phyloP scores from a whole-genome alignment of 2,888 invertebrate species.

The Eudemis profundana region DNA sequence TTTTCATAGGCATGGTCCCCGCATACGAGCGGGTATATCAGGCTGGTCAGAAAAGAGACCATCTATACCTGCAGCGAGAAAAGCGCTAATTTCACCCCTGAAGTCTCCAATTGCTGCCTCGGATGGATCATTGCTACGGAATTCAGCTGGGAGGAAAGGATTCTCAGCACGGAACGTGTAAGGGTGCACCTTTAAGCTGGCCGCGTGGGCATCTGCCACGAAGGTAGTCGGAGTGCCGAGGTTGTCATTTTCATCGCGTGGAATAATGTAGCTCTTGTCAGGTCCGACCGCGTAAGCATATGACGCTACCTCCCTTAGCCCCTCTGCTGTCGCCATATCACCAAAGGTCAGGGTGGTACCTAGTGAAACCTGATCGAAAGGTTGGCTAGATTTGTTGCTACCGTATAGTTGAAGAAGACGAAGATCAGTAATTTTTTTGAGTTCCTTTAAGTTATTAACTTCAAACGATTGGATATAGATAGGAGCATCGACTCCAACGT shows the following conservation, averaged over 20 bases:
- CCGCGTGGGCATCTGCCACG: slow-evolving; percentile 70
- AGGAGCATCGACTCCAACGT: slow-evolving; percentile 62
- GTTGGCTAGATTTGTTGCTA: slow-evolving; percentile 54
- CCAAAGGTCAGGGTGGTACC: slow-evolving; percentile 69
- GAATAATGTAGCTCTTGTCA: slow-evolving; percentile 73
- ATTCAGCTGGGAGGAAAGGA: slow-evolving; percentile 68
- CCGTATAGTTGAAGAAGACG: slow-evolving; percentile 70
- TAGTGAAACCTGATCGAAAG: slow-evolving; percentile 65
- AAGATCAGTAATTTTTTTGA: slow-evolving; percentile 69
- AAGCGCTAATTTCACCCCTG: slow-evolving; percentile 66
- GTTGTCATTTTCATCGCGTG: slow-evolving; percentile 61
- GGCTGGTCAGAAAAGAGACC: slow-evolving; percentile 77
- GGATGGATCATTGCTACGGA: slow-evolving; percentile 58
- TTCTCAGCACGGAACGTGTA: slow-evolving; percentile 78
- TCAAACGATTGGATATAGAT: slow-evolving; percentile 79
- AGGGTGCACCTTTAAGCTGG: slow-evolving; percentile 75
- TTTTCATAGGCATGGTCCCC: slow-evolving; percentile 55
- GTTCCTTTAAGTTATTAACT: slow-evolving; percentile 71
- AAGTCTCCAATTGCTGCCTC: slow-evolving; percentile 64
- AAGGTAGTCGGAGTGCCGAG: slow-evolving; percentile 67
- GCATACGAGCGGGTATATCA: slow-evolving; percentile 64
- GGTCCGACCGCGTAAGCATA: slow-evolving; percentile 78
- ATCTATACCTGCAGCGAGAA: slow-evolving; percentile 71
- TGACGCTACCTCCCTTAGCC: slow-evolving; percentile 68
- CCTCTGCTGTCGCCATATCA: slow-evolving; percentile 73